A percentile compares a stretch with the other conserved stretches of the same genome.
Evolutionary conservation across 2,113 vertebrate genomes (phyloP).

Genomic region (Aythya baeri): DNA sequence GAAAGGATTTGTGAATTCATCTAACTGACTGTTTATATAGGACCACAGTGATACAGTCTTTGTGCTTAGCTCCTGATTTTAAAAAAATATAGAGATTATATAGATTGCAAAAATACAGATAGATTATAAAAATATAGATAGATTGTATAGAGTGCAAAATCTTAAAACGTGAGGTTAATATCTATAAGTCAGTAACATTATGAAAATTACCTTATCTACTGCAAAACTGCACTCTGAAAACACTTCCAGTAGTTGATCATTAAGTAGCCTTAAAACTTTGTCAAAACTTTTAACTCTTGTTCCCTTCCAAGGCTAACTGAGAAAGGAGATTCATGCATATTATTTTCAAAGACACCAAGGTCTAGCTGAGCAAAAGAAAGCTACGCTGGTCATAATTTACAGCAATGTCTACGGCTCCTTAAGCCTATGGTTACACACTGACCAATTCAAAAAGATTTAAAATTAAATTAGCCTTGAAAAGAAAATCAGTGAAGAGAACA

Average conservation of each 20-base stretch:
- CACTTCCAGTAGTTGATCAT: neutral
- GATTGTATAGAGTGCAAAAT: neutral
- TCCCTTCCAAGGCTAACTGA: neutral
- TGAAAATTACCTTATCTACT: neutral
- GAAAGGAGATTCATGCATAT: neutral
- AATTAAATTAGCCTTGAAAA: neutral
- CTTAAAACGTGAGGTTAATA: neutral
- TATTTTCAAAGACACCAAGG: neutral
- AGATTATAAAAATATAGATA: too few species aligned
- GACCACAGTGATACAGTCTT: constrained; percentile 93
- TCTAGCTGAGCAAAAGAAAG: neutral
- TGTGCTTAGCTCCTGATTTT: constrained; percentile 83
- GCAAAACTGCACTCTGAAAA: neutral
- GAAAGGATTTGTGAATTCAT: constrained; percentile 96
- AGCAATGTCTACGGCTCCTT: neutral
- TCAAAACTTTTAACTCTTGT: neutral
- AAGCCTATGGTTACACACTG: neutral
- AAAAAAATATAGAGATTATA: neutral
- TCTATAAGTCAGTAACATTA: neutral
- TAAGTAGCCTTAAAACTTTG: neutral
- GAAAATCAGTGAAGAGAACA: neutral
- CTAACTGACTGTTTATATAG: constrained; percentile 91
- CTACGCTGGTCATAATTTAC: neutral
- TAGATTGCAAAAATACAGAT: neutral
- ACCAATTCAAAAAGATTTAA: neutral